Conservation (phyloP, 2,113 vertebrate species). For the Carettochelys insculpta region DNA sequence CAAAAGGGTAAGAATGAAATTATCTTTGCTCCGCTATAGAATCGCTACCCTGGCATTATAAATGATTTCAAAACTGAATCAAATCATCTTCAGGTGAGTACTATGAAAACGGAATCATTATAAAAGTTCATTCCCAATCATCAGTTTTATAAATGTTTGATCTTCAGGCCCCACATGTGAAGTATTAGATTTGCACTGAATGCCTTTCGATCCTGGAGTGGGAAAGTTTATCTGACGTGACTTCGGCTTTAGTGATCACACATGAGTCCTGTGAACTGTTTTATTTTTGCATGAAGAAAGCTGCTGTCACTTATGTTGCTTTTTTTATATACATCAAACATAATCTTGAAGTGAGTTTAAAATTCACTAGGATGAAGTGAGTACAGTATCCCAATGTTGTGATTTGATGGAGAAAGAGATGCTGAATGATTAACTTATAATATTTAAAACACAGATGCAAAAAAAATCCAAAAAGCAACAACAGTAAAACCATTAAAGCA, state of each 20-base stretch:
- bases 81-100: neutral
- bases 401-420: neutral
- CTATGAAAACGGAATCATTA: neutral
- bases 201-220: neutral
- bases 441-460: neutral
- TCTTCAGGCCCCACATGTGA: neutral
- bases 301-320: neutral
- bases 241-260: neutral
- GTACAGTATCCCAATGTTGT: neutral
- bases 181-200: neutral
- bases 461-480: too few relatives aligned
- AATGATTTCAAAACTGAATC: neutral
- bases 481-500: neutral
- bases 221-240: neutral
- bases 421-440: neutral
- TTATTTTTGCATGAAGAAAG: accelerated
- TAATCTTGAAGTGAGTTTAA: neutral
- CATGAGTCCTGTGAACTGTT: neutral
- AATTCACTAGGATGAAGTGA: neutral
- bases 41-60: neutral
- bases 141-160: accelerated
- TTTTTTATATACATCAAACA: neutral
- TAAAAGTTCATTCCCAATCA: neutral
- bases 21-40: neutral
- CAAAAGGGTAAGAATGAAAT: neutral